These are phyloP conservation scores for Tortrix viridana DNA, from an alignment of 2,888 invertebrate species.

Conservation along the genomic window DNA sequence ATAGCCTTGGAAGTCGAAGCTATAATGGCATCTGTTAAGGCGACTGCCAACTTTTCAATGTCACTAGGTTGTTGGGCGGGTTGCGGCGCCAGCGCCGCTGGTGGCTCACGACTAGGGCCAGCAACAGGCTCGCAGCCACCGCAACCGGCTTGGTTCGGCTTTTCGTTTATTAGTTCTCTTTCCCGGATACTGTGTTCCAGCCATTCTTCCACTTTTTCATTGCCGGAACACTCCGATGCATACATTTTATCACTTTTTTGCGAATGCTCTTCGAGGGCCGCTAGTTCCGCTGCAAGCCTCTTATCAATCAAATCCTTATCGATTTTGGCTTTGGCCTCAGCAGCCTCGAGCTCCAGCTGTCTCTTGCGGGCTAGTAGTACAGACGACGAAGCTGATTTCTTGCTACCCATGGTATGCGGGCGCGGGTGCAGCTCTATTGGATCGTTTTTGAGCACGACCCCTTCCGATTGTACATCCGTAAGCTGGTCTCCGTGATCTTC, in stretches of 20 bases:
- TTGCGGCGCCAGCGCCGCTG: background rate
- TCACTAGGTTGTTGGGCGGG: slow-evolving; percentile 8
- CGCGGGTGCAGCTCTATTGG: background rate
- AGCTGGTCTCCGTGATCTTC: background rate
- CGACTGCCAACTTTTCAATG: slow-evolving; percentile 3
- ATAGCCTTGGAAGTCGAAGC: background rate
- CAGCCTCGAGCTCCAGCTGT: slow-evolving; percentile 18
- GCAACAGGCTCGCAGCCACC: background rate
- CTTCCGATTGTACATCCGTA: too few relatives aligned
- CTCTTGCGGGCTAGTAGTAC: slow-evolving; percentile 5
- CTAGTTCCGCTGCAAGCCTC: background rate
- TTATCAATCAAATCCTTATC: slow-evolving; percentile 14
- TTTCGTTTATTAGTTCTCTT: background rate
- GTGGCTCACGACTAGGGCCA: background rate
- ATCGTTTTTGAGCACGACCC: background rate
- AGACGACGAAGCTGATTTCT: background rate
- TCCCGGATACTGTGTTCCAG: background rate
- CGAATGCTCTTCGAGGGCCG: slow-evolving; percentile 5
- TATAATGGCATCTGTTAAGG: background rate
- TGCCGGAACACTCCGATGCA: background rate
- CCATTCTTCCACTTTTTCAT: slow-evolving; percentile 2
- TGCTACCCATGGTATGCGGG: background rate
- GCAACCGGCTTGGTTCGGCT: background rate
- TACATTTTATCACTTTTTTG: background rate
- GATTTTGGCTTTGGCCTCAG: slow-evolving; percentile 17